Base-by-base conservation (phyloP, 2,113 vertebrate genomes). In the Bungarus multicinctus region DNA sequence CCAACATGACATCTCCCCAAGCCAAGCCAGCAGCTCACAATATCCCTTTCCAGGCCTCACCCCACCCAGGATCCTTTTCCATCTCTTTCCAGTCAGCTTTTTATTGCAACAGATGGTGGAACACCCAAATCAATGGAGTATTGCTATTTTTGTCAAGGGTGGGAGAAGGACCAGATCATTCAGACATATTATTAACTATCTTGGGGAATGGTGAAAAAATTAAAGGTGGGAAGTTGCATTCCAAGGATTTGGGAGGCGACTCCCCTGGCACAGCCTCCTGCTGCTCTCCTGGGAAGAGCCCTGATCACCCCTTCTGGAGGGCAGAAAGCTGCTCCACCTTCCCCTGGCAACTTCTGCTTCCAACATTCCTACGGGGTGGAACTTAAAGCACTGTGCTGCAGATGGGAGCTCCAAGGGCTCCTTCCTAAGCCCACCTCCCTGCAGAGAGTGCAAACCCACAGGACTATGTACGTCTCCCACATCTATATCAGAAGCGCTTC, bases 1-100 rank as follows among this genome's bases (percentile, higher is more conserved):
- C 47, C n/a, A 92, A 93, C 96, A 96, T 96, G 97, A 95, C 50
- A 45, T 88, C 27, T 14, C 89, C 93, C 54, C 43, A 1, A 87
- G 22, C 95, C 96, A 94, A 97, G 95, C 96, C 96, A 97, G 97
- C 98, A 97, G 95, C 96, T 98, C 96, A 30, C n/a, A 5, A 7
- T 4, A 22, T 25, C 53, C 16, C n/a, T 20, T 34, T 5, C 34
- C 1, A 43, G 3, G 11, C 53, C 97, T 81, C 96, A 53, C 47
- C 39, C 34, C 94, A 87, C 30, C 14, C 81, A 22, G 25, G 43
- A 3, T 88, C 3, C 96, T 97, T 96, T 95, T 94, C 96, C 97
- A 97, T 96, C 96, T 95, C 92, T 53, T 96, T 94, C 97, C 96
- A 95, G 55, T 97, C 88, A 12, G 39, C 14, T 25, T 43, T 4